phyloP scores from a whole-genome alignment of 2,888 invertebrate species.

The Eupeodes latifasciatus region DNA sequence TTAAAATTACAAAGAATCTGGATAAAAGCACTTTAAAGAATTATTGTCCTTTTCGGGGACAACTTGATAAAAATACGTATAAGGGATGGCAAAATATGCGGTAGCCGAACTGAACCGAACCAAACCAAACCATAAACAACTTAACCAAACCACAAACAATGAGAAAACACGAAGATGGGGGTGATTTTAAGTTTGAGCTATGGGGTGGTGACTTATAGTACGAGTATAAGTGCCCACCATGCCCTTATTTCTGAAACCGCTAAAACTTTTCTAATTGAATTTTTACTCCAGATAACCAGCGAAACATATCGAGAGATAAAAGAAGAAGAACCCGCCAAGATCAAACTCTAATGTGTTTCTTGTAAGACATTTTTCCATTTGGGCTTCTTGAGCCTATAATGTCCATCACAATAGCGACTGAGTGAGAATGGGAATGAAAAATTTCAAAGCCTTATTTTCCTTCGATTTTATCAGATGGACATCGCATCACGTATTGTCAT shows the following conservation, averaged over 20 bases:
- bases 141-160: slow-evolving; percentile 14
- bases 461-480: slow-evolving; percentile 70
- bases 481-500: slow-evolving; percentile 48
- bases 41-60: slow-evolving; percentile 24
- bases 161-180: slow-evolving; percentile 36
- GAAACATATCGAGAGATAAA: slow-evolving; percentile 65
- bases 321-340: slow-evolving; percentile 37
- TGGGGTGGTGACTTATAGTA: no score
- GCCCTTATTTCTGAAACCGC: slow-evolving; percentile 66
- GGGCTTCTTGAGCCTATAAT: background rate
- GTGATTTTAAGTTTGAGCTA: slow-evolving; percentile 26
- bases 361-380: slow-evolving; percentile 16
- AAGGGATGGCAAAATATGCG: background rate
- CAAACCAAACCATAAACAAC: background rate
- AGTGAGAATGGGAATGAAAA: background rate
- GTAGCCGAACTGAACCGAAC: background rate
- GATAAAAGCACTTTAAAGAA: slow-evolving; percentile 66
- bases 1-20: slow-evolving; percentile 66
- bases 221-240: slow-evolving; percentile 10
- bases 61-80: background rate
- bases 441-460: slow-evolving; percentile 60
- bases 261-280: slow-evolving; percentile 72
- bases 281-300: slow-evolving; percentile 68
- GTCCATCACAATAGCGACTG: background rate
- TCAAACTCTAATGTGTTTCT: slow-evolving; percentile 54